Evolutionary conservation across 2,797 vertebrate genomes (phyloP).

Genomic region (Hipposideros larvatus): DNA sequence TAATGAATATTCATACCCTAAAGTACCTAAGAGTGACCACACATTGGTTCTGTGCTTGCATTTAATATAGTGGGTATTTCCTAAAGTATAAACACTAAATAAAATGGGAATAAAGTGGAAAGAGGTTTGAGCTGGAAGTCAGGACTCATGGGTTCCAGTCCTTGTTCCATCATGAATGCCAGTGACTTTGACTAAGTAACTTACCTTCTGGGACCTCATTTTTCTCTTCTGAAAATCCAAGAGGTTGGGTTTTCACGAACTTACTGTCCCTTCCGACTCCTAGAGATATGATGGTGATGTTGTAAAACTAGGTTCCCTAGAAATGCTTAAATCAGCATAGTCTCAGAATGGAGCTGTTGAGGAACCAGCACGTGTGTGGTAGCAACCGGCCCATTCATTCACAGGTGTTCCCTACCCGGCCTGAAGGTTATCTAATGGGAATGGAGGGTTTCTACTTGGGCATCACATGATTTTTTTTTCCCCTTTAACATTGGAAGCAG

Average conservation of each 20-base stretch:
- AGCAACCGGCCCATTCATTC: too few species aligned
- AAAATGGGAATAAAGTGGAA: neutral
- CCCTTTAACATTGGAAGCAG: neutral
- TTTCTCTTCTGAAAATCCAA: constrained; percentile 19
- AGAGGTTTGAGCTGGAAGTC: neutral
- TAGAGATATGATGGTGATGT: neutral
- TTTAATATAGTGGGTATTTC: neutral
- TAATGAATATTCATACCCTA: neutral
- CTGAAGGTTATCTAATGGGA: neutral
- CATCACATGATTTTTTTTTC: neutral
- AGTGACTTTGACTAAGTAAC: neutral
- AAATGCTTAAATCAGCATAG: neutral
- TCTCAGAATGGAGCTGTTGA: neutral
- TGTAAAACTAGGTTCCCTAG: neutral
- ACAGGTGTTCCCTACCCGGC: neutral
- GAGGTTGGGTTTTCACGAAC: neutral
- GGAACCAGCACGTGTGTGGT: too few species aligned
- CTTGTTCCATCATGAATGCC: neutral
- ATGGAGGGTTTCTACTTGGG: neutral
- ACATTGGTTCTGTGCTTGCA: neutral
- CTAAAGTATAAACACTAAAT: neutral
- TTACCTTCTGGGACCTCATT: neutral
- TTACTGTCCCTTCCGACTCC: neutral
- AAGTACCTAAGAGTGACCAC: neutral
- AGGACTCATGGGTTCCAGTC: neutral